Base-by-base conservation (phyloP, 2,888 invertebrate species). In the Drosophila bunnanda region DNA sequence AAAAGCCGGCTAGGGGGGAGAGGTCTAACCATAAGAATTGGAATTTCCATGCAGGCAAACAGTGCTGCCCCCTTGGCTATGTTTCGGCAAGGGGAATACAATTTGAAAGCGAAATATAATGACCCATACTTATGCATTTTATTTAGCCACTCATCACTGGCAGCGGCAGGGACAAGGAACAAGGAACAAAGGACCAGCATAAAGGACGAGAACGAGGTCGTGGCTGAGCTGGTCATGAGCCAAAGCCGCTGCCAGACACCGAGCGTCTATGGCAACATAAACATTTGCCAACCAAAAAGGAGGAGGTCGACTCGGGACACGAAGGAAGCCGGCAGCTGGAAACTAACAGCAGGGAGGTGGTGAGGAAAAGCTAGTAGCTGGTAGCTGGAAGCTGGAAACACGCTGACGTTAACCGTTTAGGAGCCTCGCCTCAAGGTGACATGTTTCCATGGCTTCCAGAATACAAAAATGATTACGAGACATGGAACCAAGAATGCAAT, bases 211-310 rank as follows among this genome's bases (percentile, higher is more conserved):
- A 15, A 36, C 17, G 20, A 25, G 43, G 43, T n/a, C 48, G 15
- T 17, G 41, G 55, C 66, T 53, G 56, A 56, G 46, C 66, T 54
- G 53, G 62, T 61, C 39, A 58, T 65, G 61, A 52, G 67, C 66
- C 66, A 67, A 67, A 55, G 66, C 38, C 50, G 43, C 41, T 41
- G 48, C 55, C 68, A 68, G 68, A 68, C 68, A 56, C 25, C 56
- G 34, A 43, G 68, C 41, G 67, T 68, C 68, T 67, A 68, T 68
- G 48, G 50, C 69, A 69, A 68, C 69, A 69, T 53, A 59, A 69
- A 46, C 54, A 67, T 48, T 67, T 65, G 48, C 65, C 65, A 66
- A 36, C 44, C 65, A 50, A n/a, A n/a, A n/a, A n/a, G 34, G 52
- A 46, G 38, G 32, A 54, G 38, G 38, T 36, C 39, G 9, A 5